These are phyloP conservation scores for Apoderus coryli DNA, from an alignment of 2,888 invertebrate species.

Conservation along the genomic window DNA sequence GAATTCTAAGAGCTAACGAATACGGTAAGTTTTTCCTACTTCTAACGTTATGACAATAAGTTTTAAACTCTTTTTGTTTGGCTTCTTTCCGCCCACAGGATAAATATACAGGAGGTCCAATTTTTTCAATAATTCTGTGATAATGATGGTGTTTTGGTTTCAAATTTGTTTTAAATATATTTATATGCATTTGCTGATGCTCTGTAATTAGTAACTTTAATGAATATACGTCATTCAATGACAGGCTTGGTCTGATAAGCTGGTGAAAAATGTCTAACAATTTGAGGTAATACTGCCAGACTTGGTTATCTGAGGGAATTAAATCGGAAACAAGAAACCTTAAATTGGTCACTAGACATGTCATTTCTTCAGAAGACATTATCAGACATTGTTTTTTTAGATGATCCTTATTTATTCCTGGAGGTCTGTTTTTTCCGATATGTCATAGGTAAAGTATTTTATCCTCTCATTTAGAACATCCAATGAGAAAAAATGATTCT, in stretches of 20 bases:
- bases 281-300: conserved; percentile 5
- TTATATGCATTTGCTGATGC: neutral
- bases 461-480: too few relatives aligned
- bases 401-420: conserved; percentile 9
- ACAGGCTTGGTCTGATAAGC: too few relatives aligned
- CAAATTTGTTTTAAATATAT: neutral
- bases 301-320: neutral
- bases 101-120: neutral
- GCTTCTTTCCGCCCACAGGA: neutral
- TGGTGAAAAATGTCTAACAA: too few relatives aligned
- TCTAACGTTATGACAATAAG: neutral
- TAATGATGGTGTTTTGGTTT: conserved; percentile 2
- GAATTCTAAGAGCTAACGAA: neutral
- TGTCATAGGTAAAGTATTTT: conserved; percentile 14
- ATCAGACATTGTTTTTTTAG: conserved; percentile 6
- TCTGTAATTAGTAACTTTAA: neutral
- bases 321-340: conserved; percentile 4
- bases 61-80: neutral
- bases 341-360: conserved; percentile 8
- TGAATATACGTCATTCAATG: too few relatives aligned
- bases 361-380: conserved; percentile 10
- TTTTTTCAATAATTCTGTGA: neutral
- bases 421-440: conserved; percentile 15
- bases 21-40: conserved; percentile 1
- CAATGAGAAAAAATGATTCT: too few relatives aligned